phyloP scores from a whole-genome alignment of 2,888 invertebrate species.

The Abrostola tripartita region DNA sequence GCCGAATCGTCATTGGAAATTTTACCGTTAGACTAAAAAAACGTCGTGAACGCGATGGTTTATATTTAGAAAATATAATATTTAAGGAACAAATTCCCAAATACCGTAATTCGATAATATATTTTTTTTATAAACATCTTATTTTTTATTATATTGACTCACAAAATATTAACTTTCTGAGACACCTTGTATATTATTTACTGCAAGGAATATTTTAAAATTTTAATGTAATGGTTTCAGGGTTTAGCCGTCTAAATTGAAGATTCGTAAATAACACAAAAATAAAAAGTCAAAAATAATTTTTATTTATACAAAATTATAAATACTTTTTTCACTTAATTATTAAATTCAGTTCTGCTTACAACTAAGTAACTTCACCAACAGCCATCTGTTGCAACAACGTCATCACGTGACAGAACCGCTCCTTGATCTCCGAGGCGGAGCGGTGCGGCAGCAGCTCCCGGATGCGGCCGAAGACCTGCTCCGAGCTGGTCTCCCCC shows the following conservation, averaged over 20 bases:
- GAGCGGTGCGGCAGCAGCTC: conserved; percentile 87
- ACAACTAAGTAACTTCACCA: conserved; percentile 78
- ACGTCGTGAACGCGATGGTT: too few relatives aligned
- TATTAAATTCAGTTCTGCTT: conserved; percentile 65
- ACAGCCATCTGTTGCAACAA: conserved; percentile 90
- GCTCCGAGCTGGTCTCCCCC: conserved; percentile 90
- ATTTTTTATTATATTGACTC: too few relatives aligned
- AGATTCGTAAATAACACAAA: conserved; percentile 13
- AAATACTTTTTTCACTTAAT: conserved; percentile 72
- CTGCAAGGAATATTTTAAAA: too few relatives aligned
- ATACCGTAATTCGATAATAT: too few relatives aligned
- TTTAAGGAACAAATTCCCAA: too few relatives aligned
- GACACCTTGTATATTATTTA: too few relatives aligned
- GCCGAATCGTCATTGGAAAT: too few relatives aligned
- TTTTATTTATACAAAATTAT: conserved; percentile 81
- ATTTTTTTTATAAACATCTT: too few relatives aligned
- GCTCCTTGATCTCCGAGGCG: conserved; percentile 88
- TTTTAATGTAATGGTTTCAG: too few relatives aligned
- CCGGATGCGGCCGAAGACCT: conserved; percentile 89
- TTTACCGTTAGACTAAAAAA: too few relatives aligned
- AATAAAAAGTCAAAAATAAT: conserved; percentile 58
- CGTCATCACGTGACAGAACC: conserved; percentile 89
- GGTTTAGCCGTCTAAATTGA: neutral
- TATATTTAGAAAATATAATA: too few relatives aligned
- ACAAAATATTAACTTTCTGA: too few relatives aligned